These are phyloP conservation scores for Scolopax mira DNA, from an alignment of 2,113 vertebrate genomes.

Conservation along the genomic window DNA sequence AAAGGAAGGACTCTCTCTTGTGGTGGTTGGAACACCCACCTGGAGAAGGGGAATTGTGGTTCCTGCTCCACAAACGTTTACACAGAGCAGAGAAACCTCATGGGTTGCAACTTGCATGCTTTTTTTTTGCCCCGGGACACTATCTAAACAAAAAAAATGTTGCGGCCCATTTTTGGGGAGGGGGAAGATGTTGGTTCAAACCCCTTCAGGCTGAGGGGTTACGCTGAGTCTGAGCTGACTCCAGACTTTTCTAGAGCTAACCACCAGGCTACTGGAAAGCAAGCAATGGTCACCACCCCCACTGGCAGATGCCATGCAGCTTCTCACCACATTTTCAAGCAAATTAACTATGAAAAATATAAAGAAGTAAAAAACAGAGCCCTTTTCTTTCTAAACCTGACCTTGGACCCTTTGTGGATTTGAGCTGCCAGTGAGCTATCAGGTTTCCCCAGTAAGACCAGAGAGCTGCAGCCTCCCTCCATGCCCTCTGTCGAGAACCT, in stretches of 20 bases:
- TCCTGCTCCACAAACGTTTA: slow-evolving; percentile 35
- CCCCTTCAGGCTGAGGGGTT: background rate
- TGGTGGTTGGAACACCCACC: slow-evolving; percentile 54
- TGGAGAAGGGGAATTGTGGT: slow-evolving; percentile 8
- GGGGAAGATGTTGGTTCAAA: background rate
- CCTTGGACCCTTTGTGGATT: background rate
- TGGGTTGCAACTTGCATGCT: background rate
- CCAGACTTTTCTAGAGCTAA: background rate
- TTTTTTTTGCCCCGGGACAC: background rate
- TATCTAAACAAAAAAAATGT: background rate
- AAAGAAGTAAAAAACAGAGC: background rate
- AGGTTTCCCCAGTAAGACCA: background rate
- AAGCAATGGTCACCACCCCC: background rate
- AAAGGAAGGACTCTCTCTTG: background rate
- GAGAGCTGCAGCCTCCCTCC: background rate
- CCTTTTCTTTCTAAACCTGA: background rate
- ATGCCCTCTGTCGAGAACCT: background rate
- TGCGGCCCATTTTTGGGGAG: background rate
- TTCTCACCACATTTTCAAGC: background rate
- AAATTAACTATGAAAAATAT: background rate
- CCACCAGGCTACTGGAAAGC: background rate
- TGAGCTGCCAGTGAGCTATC: background rate
- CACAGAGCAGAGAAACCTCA: background rate
- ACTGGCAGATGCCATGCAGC: background rate
- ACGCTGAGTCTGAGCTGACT: background rate